Evolutionary conservation across 64 coral and sea anemone genomes (phyloP).

Genomic region (Pocillopora verrucosa): DNA sequence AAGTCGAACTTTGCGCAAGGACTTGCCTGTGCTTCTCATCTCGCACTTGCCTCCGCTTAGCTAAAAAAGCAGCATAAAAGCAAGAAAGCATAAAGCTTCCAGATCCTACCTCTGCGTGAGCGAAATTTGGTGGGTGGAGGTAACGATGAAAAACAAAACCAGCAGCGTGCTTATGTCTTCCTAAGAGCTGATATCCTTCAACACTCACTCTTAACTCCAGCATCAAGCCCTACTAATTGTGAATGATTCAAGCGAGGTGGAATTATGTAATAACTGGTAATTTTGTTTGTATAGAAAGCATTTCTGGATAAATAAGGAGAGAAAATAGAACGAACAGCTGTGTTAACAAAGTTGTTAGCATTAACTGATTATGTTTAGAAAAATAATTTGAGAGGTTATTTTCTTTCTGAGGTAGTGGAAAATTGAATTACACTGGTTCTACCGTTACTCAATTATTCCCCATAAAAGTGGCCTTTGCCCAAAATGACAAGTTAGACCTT

Average conservation of each 20-base stretch:
- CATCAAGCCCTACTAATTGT: not conserved
- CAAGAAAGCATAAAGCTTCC: not conserved
- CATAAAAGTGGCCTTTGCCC: too few relatives aligned
- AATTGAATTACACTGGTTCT: too few relatives aligned
- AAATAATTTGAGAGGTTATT: not conserved
- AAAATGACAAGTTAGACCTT: too few relatives aligned
- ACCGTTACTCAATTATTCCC: too few relatives aligned
- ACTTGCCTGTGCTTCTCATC: too few relatives aligned
- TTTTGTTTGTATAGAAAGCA: not conserved
- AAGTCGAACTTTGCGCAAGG: too few relatives aligned
- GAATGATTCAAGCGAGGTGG: not conserved
- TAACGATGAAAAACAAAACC: not conserved
- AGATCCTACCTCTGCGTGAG: not conserved
- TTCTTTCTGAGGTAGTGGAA: not conserved
- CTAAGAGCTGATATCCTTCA: not conserved
- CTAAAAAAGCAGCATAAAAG: not conserved
- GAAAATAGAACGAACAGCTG: not conserved
- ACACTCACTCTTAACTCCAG: not conserved
- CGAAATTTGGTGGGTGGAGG: not conserved
- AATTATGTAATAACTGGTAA: not conserved
- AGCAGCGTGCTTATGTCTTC: not conserved
- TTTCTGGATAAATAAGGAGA: not conserved
- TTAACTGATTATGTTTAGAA: not conserved
- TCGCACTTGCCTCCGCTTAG: too few relatives aligned
- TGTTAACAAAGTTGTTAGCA: not conserved